Percentiles rank a stretch among this genome's conserved stretches.
Evolutionary conservation across 2,797 vertebrate genomes (phyloP).

Genomic region (Cryptoblepharus egeriae): DNA sequence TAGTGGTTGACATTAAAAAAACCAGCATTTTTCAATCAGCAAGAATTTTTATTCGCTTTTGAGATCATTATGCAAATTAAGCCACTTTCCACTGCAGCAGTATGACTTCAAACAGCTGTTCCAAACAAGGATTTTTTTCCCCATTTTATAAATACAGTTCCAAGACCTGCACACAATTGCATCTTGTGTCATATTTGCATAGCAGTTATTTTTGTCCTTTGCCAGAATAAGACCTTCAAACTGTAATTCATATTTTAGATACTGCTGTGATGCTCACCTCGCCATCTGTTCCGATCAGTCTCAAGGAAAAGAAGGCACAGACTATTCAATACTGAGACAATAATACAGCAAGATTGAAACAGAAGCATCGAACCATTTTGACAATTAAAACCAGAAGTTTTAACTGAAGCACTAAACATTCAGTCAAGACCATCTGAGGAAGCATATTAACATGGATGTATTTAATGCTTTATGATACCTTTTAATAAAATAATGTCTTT

Average conservation of each 20-base stretch:
- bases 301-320: constrained; percentile 28
- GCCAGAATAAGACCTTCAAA: constrained; percentile 60
- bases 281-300: constrained; percentile 70
- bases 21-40: constrained; percentile 55
- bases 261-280: constrained; percentile 60
- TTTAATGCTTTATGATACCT: neutral
- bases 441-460: neutral
- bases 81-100: constrained; percentile 51
- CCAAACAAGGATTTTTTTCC: constrained; percentile 32
- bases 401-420: neutral
- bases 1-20: constrained; percentile 20
- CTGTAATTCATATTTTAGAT: constrained; percentile 54
- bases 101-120: constrained; percentile 68
- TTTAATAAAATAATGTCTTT: neutral
- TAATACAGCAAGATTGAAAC: constrained; percentile 43
- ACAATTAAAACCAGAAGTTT: constrained; percentile 6
- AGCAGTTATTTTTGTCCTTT: constrained; percentile 62
- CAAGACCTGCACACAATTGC: constrained; percentile 46
- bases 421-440: neutral
- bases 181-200: constrained; percentile 47
- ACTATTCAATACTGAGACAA: constrained; percentile 48
- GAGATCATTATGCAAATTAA: constrained; percentile 67
- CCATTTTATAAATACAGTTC: constrained; percentile 38
- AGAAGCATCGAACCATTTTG: neutral
- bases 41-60: constrained; percentile 53